Evolutionary conservation across 2,888 invertebrate species (phyloP), one percentile per base, ranked within the genome.

Genomic region (Caenorhabditis zanzibari): DNA sequence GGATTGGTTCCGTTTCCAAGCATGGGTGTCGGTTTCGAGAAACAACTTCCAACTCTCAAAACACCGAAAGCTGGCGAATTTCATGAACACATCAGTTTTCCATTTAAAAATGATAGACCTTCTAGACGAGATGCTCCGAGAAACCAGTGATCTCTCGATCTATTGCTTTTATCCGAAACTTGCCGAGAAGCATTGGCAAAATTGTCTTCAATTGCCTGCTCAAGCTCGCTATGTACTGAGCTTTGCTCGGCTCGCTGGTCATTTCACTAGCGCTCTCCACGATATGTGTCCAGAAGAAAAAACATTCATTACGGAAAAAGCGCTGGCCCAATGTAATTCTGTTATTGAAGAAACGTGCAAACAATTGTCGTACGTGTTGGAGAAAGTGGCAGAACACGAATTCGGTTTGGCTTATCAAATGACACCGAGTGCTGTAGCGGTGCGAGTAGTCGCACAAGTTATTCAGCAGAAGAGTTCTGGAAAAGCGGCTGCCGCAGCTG

Each of bases 301-400:
- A 58, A 86, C 85, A 22, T 89, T 89, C 56, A 88, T 91, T 32
- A 85, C 85, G 1, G 88, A 88, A 26, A 86, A 82, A 79, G 91
- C 89, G 24, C 94, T 99, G 26, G 97, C 96, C 35, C 96, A 98
- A 54, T 98, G 98, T 0, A 98, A 98, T 92, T 96, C 97, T 94
- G 98, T 97, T 93, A 94, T 99, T 75, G 98, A 99, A 93, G 98
- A 99, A 94, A 98, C 99, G 96, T 96, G 98, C 0, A 97, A 97
- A 93, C 98, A 98, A 93, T 97, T 97, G 0, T 97, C 98, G 93
- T 98, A 98, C 93, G 98, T 99, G 49, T 97, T 99, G 59, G 97
- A 97, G 0, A 96, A 97, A 6, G 97, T 99, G 91, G 98, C 98
- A 93, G 98, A 99, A 93, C 97, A 98, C 92, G 98, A 99, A 92